These are phyloP conservation scores for Pachypsylla venusta DNA, from an alignment of 1,140 invertebrate genomes.

Conservation along the genomic window DNA sequence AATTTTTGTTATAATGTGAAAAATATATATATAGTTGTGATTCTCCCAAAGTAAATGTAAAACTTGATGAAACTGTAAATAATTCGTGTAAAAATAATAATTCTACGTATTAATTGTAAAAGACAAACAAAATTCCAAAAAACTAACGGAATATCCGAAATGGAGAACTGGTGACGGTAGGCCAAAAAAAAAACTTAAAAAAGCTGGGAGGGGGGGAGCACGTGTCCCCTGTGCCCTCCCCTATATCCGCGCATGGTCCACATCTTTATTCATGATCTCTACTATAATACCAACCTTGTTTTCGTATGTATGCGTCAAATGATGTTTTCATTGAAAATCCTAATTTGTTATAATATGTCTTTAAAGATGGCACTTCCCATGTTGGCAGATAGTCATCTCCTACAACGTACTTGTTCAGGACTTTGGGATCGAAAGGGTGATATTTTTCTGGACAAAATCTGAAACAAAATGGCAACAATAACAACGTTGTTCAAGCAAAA, in stretches of 20 bases:
- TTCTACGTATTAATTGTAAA: too few species aligned
- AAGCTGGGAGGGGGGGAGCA: too few species aligned
- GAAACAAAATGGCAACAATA: too few species aligned
- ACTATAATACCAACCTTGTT: constrained; percentile 32
- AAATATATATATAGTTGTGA: too few species aligned
- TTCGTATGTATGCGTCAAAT: constrained; percentile 62
- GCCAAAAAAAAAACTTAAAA: too few species aligned
- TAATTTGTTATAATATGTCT: constrained; percentile 55
- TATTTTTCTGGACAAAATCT: constrained; percentile 88
- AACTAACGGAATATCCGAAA: neutral
- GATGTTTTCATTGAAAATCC: constrained; percentile 75
- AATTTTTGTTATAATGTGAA: too few species aligned
- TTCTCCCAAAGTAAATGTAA: too few species aligned
- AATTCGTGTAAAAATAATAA: too few species aligned
- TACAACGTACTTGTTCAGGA: constrained; percentile 82
- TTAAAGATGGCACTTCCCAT: constrained; percentile 80
- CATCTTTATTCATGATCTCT: neutral
- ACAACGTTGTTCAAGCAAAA: too few species aligned
- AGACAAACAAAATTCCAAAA: constrained; percentile 10
- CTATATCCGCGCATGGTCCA: too few species aligned
- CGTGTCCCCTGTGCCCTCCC: too few species aligned
- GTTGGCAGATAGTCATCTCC: constrained; percentile 88
- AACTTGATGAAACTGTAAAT: too few species aligned
- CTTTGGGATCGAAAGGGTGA: constrained; percentile 70
- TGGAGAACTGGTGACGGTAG: neutral